Evolutionary conservation across 1,140 invertebrate genomes (phyloP).

Genomic region (Listronotus oregonensis): DNA sequence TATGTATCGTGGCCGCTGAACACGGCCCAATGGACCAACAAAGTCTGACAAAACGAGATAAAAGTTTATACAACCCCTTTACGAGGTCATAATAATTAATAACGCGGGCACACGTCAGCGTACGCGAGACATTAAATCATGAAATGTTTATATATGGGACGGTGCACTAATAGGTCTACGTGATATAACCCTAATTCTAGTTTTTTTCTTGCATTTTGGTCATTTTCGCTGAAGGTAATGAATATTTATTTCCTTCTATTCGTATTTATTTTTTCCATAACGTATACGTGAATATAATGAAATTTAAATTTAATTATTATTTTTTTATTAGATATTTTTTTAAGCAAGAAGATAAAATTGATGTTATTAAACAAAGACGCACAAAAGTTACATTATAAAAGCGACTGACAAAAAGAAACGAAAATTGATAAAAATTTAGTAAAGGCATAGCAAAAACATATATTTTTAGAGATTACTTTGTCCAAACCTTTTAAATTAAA

Average conservation of each 20-base stretch:
- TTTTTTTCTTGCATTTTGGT: conserved; percentile 23
- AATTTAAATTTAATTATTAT: too few species aligned
- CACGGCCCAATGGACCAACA: conserved; percentile 44
- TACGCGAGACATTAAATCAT: conserved; percentile 44
- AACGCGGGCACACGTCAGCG: conserved; percentile 37
- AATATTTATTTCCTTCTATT: conserved; percentile 16
- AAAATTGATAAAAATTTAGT: too few species aligned
- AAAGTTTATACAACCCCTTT: conserved; percentile 47
- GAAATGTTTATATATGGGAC: conserved; percentile 46
- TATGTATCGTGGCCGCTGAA: conserved; percentile 31
- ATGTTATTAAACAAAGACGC: too few species aligned
- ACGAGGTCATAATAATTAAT: conserved; percentile 49
- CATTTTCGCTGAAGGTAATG: conserved; percentile 8
- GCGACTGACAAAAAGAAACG: too few species aligned
- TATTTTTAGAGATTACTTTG: too few species aligned
- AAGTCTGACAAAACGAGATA: conserved; percentile 49
- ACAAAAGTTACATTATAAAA: too few species aligned
- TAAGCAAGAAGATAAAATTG: too few species aligned
- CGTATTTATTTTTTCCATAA: conserved; percentile 7
- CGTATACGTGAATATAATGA: too few species aligned
- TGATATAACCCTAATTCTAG: conserved; percentile 26
- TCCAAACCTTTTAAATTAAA: too few species aligned
- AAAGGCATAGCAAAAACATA: too few species aligned
- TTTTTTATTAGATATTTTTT: too few species aligned
- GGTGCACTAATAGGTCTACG: conserved; percentile 40